These are phyloP conservation scores for Suncus etruscus DNA, from an alignment of 2,113 vertebrate species.

Conservation along the genomic window DNA sequence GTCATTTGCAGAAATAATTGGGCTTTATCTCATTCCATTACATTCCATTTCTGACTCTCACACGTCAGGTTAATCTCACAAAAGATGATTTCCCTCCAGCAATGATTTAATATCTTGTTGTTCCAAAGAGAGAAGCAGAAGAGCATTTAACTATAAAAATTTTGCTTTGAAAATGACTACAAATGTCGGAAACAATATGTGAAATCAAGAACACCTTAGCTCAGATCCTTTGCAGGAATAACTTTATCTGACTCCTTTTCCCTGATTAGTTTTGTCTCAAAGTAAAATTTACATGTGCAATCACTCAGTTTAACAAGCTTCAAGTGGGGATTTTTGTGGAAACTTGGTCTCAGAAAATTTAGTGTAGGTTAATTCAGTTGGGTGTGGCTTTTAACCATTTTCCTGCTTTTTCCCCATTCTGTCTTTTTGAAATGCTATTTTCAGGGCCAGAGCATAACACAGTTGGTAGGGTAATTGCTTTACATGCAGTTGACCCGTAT, in stretches of 20 bases:
- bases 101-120: slow-evolving; percentile 73
- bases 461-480: too few species aligned
- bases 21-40: slow-evolving; percentile 63
- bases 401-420: too few species aligned
- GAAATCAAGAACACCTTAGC: slow-evolving; percentile 28
- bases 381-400: background rate
- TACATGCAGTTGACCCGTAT: too few species aligned
- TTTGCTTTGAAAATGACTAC: slow-evolving; percentile 44
- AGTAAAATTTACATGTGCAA: background rate
- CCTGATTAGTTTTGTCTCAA: background rate
- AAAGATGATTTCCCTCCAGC: slow-evolving; percentile 49
- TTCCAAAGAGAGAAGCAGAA: background rate
- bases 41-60: slow-evolving; percentile 72
- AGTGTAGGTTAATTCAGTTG: background rate
- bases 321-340: background rate
- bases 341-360: background rate
- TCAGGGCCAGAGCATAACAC: too few species aligned
- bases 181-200: background rate
- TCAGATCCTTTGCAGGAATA: background rate
- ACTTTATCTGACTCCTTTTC: slow-evolving; percentile 44
- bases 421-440: too few species aligned
- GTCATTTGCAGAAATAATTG: slow-evolving; percentile 78
- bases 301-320: background rate
- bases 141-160: slow-evolving; percentile 59
- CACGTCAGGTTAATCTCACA: slow-evolving; percentile 72